Evolutionary conservation across 2,888 invertebrate species (phyloP), one percentile per base, ranked within the genome.

Genomic region (Diloba caeruleocephala): DNA sequence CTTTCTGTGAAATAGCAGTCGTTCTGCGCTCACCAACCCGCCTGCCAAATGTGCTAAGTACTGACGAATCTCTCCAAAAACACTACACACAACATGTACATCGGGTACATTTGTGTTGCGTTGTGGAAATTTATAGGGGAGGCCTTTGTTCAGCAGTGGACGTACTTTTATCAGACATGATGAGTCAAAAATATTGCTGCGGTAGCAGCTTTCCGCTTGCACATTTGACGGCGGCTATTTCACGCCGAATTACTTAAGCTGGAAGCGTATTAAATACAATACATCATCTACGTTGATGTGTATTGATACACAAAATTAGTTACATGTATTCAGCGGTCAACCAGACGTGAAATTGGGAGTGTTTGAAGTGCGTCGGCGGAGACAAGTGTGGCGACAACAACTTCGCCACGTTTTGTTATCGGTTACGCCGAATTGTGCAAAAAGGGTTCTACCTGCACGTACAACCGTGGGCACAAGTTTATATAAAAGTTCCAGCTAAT

Each of bases 401-500:
- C 78, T 71, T 63, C 56, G 69, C 74, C 67, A 58, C 61, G 60
- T 76, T 82, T 88, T 84, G 83, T 88, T 84, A 76, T 82, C 74
- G 73, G 82, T 71, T 88, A 87, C 88, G 82, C 71, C 78, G 87
- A 89, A 90, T 92, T 93, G 92, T 91, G 93, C 92, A 93, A 92
- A 91, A 92, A 87, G 92, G 92, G 89, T 88, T 88, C 84, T 92
- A 91, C 92, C 92, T 91, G 92, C 79, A 59, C 53, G 74, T 84
- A 88, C 82, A 79, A 54, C 23, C 58, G 14, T 52, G 65, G 67
- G 73, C 76, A 71, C 70, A 74, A 77, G 76, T 74, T 76, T 67
- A 41, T 32, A 39, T 44, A 62, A 66, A 65, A 64, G 45, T 23
- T 50, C 59, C 62, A 63, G 44, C 51, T 41, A 50, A 33, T 54